Evolutionary conservation across 2,888 invertebrate species (phyloP).

Genomic region (Eristalis pertinax): DNA sequence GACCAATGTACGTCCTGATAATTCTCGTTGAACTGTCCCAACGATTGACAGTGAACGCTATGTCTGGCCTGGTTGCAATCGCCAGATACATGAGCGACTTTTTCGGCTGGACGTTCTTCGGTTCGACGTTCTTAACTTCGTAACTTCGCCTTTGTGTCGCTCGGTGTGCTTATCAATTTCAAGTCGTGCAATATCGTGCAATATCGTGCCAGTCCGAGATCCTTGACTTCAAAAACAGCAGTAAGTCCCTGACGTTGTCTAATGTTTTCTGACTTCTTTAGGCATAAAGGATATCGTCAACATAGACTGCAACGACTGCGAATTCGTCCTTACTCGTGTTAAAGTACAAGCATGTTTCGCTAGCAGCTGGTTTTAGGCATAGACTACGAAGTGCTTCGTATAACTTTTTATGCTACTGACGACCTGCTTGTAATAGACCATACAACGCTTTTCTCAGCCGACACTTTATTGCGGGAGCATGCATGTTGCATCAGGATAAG

Average conservation of each 20-base stretch:
- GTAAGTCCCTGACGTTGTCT: not conserved
- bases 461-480: too few species aligned
- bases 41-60: not conserved
- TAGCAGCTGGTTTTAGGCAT: too few species aligned
- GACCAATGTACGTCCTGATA: not conserved
- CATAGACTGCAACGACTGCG: not conserved
- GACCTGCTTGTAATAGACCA: too few species aligned
- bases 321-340: too few species aligned
- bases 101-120: not conserved
- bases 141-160: not conserved
- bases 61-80: not conserved
- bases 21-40: not conserved
- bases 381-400: too few species aligned
- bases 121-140: not conserved
- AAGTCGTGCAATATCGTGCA: too few species aligned
- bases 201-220: constrained; percentile 27
- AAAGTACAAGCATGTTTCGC: too few species aligned
- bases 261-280: constrained; percentile 22
- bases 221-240: constrained; percentile 30
- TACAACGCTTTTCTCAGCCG: too few species aligned
- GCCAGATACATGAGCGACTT: not conserved
- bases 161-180: not conserved
- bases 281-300: too few species aligned
- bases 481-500: too few species aligned
- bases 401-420: too few species aligned